Percentiles rank a stretch among this genome's conserved stretches.
Conservation (phyloP, 2,113 vertebrate genomes). For the Melospiza melodia region DNA sequence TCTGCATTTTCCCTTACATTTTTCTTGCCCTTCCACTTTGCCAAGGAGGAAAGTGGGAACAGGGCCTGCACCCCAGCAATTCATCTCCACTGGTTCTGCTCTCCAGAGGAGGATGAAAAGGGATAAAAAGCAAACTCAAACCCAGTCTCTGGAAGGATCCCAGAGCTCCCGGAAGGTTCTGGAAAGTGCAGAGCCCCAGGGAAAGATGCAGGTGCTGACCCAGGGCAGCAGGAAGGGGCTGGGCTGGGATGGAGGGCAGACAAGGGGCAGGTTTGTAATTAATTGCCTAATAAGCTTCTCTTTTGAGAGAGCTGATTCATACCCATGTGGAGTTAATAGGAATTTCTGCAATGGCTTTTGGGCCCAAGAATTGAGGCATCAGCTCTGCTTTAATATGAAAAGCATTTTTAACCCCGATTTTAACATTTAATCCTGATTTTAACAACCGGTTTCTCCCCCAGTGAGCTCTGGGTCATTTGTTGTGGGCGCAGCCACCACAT, state of each 20-base stretch:
- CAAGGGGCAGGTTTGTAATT: neutral
- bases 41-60: neutral
- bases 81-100: neutral
- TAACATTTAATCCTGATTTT: slow-evolving; percentile 14
- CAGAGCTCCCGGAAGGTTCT: neutral
- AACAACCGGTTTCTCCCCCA: neutral
- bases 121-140: neutral
- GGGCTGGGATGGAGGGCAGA: neutral
- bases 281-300: neutral
- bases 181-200: neutral
- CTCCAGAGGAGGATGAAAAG: neutral
- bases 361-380: neutral
- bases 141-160: neutral
- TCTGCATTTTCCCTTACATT: neutral
- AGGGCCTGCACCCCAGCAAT: fast-evolving
- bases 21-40: neutral
- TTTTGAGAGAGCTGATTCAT: neutral
- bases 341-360: neutral
- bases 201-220: neutral
- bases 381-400: neutral
- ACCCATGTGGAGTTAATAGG: neutral
- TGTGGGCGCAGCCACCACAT: neutral
- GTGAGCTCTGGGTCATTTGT: fast-evolving
- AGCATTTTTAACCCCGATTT: slow-evolving; percentile 8
- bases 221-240: neutral